phyloP scores from a whole-genome alignment of 2,113 vertebrate species.

The Menura novaehollandiae region DNA sequence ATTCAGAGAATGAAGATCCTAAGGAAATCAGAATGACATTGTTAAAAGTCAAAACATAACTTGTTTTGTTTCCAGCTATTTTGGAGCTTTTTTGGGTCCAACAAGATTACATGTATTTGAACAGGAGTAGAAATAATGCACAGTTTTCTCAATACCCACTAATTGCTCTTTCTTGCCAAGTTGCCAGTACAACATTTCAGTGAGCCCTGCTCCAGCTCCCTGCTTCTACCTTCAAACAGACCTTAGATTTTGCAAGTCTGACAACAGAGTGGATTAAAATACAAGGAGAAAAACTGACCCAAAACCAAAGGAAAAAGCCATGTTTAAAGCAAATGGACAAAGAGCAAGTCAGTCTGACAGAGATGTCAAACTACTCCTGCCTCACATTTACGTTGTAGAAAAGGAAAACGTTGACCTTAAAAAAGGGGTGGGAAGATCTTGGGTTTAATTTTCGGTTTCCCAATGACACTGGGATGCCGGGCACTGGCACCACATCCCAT shows the following conservation, averaged over 20 bases:
- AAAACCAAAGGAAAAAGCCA: neutral
- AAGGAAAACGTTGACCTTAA: neutral
- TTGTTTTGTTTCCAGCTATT: neutral
- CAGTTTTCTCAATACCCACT: neutral
- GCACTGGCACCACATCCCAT: neutral
- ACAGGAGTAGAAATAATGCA: neutral
- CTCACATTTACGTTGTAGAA: neutral
- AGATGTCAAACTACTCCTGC: neutral
- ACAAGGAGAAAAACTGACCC: neutral
- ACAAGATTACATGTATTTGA: neutral
- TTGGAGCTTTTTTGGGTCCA: neutral
- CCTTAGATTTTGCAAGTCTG: neutral
- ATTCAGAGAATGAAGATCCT: neutral
- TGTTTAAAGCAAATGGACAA: neutral
- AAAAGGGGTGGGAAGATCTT: neutral
- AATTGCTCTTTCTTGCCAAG: neutral
- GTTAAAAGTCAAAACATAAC: neutral
- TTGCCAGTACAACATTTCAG: neutral
- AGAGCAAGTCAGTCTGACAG: neutral
- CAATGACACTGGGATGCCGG: neutral
- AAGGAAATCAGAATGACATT: conserved; percentile 4
- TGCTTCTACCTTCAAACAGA: neutral
- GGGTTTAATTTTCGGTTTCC: neutral
- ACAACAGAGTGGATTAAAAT: neutral
- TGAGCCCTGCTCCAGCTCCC: neutral